These are phyloP conservation scores for Oxycera nigricornis DNA, from an alignment of 2,888 invertebrate genomes.

Conservation along the genomic window DNA sequence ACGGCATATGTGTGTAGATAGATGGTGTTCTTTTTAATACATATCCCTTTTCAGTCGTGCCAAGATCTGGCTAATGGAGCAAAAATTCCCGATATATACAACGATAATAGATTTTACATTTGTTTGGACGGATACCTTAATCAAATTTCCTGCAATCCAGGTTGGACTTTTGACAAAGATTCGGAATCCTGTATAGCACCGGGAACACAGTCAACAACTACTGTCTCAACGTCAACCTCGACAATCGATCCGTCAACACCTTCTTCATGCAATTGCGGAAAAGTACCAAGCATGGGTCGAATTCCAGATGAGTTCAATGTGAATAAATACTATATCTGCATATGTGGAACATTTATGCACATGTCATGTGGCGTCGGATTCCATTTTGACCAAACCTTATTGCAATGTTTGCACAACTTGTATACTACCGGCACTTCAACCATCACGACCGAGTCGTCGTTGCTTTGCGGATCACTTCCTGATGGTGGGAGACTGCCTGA, in stretches of 20 bases:
- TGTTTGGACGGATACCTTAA: neutral
- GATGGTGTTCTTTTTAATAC: too few relatives aligned
- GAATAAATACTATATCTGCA: conserved; percentile 18
- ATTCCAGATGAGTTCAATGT: neutral
- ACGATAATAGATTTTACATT: conserved; percentile 15
- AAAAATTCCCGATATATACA: neutral
- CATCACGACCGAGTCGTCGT: neutral
- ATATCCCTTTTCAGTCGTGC: conserved; percentile 6
- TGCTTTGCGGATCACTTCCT: neutral
- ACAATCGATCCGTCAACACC: neutral
- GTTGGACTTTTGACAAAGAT: neutral
- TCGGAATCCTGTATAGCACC: neutral
- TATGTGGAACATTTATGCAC: too few relatives aligned
- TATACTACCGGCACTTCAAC: neutral
- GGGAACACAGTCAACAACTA: neutral
- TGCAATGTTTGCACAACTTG: too few relatives aligned
- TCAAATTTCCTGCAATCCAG: neutral
- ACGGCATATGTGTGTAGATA: neutral
- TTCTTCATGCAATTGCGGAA: too few relatives aligned
- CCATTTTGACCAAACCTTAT: too few relatives aligned
- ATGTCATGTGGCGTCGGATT: too few relatives aligned
- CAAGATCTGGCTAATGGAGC: neutral
- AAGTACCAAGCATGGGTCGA: too few relatives aligned
- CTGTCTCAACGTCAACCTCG: neutral
- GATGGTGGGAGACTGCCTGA: conserved; percentile 11